Percentiles rank a stretch among this genome's conserved stretches.
These are phyloP conservation scores for Pipra filicauda DNA, from an alignment of 2,113 vertebrate species.

Conservation along the genomic window DNA sequence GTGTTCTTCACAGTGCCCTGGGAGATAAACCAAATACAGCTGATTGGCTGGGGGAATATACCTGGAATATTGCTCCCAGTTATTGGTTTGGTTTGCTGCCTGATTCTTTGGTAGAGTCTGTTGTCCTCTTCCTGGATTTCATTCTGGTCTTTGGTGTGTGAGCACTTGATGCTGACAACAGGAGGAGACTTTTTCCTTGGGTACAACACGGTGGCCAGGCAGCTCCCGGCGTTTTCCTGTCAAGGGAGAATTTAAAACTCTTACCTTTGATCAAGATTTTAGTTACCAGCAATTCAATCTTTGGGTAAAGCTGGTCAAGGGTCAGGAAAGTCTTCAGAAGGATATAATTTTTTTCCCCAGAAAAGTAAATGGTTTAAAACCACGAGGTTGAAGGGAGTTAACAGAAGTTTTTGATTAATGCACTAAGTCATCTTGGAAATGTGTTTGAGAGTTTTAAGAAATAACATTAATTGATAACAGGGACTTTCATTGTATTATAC, in stretches of 20 bases:
- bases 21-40: neutral
- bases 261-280: neutral
- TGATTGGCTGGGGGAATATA: neutral
- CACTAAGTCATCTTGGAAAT: neutral
- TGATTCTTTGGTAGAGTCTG: conserved; percentile 61
- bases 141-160: neutral
- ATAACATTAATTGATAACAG: neutral
- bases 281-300: neutral
- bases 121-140: conserved; percentile 46
- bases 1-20: neutral
- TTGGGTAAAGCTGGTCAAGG: neutral
- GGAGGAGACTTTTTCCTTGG: conserved; percentile 53
- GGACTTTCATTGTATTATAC: neutral
- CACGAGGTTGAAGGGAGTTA: neutral
- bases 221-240: conserved; percentile 61
- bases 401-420: neutral
- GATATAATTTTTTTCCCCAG: neutral
- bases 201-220: conserved; percentile 71
- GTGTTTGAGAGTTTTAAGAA: neutral
- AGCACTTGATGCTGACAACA: conserved; percentile 61
- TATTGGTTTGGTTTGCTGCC: conserved; percentile 32
- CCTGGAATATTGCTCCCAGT: conserved; percentile 66
- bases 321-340: neutral
- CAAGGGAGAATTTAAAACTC: neutral
- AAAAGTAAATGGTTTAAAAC: neutral